Base-by-base conservation (phyloP, 2,888 invertebrate species). In the Auanema sp. region DNA sequence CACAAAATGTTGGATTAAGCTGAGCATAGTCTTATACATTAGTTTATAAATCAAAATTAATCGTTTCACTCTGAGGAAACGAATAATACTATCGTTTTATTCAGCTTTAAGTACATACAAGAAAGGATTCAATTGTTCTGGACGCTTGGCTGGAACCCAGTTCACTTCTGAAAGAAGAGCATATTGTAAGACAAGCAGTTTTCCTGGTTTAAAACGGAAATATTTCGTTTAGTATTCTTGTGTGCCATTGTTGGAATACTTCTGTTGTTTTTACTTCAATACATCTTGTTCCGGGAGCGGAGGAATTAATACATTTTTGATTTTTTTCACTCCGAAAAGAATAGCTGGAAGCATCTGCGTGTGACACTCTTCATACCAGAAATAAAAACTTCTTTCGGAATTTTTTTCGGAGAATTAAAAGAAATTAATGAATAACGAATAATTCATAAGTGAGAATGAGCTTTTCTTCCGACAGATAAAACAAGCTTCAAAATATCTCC, bases 21-120 rank as follows among this genome's bases (percentile, higher is more conserved):
- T 33, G 33, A 33, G 33, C 33, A 33, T 33, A 33, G 33, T 5
- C 33, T 33, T 33, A 33, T 33, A 33, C 33, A 33, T 33, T 33
- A 33, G 33, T 33, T 33, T 33, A 33, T 8, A 33, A 33, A 33
- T 33, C 33, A 33, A 33, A 33, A 33, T 33, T 33, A 33, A 33
- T 33, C 33, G 33, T 33, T 33, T 33, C 8, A 33, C 33, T 33
- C 33, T 33, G 33, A 33, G 33, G 33, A 33, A 33, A 33, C 33
- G 33, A 33, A 33, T 33, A 33, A 33, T 33, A 33, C 33, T 8
- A 33, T 33, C 33, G 33, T 8, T 54, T 60, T 58, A 72, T 51
- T 75, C 76, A 11, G 76, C 68, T 58, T 65, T 66, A 33, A 76
- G 57, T 58, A 76, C 66, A 57, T 72, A 72, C 57, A 76, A 53